Conservation (phyloP, 2,888 invertebrate genomes). For the Apodemia mormo region DNA sequence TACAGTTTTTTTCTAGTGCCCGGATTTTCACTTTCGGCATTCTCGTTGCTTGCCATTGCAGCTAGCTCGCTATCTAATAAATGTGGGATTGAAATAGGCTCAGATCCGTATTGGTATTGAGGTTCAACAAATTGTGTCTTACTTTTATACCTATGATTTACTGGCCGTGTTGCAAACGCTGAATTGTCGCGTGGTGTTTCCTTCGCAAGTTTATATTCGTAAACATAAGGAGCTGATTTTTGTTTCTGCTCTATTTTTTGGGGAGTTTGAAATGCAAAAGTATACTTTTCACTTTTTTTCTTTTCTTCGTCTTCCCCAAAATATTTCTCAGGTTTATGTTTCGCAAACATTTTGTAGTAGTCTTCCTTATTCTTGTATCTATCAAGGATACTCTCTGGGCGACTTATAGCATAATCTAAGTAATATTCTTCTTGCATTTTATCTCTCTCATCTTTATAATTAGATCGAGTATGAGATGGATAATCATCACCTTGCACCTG, state of each 20-base stretch:
- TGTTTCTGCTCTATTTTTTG: slow-evolving; percentile 56
- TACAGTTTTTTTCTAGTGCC: slow-evolving; percentile 68
- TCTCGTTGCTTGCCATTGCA: slow-evolving; percentile 67
- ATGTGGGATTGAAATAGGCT: slow-evolving; percentile 62
- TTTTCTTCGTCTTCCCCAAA: slow-evolving; percentile 46
- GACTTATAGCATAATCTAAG: slow-evolving; percentile 60
- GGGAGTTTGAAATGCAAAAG: slow-evolving; percentile 46
- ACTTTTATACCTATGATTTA: slow-evolving; percentile 47
- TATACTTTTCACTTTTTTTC: slow-evolving; percentile 51
- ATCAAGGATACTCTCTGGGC: slow-evolving; percentile 60
- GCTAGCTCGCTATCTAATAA: slow-evolving; percentile 68
- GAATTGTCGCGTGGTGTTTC: slow-evolving; percentile 42
- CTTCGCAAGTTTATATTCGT: slow-evolving; percentile 59
- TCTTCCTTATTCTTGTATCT: slow-evolving; percentile 59
- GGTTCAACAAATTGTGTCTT: slow-evolving; percentile 72
- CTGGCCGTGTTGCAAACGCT: slow-evolving; percentile 38
- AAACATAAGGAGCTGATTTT: slow-evolving; percentile 52
- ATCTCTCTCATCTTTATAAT: slow-evolving; percentile 63
- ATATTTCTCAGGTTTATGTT: slow-evolving; percentile 58
- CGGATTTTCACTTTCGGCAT: slow-evolving; percentile 66
- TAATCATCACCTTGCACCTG: slow-evolving; percentile 60
- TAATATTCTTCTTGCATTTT: slow-evolving; percentile 65
- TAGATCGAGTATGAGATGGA: slow-evolving; percentile 57
- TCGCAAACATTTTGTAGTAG: slow-evolving; percentile 64
- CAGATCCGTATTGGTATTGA: slow-evolving; percentile 75